These are phyloP conservation scores for Orchestes rusci DNA, from an alignment of 2,888 invertebrate genomes.

Conservation along the genomic window DNA sequence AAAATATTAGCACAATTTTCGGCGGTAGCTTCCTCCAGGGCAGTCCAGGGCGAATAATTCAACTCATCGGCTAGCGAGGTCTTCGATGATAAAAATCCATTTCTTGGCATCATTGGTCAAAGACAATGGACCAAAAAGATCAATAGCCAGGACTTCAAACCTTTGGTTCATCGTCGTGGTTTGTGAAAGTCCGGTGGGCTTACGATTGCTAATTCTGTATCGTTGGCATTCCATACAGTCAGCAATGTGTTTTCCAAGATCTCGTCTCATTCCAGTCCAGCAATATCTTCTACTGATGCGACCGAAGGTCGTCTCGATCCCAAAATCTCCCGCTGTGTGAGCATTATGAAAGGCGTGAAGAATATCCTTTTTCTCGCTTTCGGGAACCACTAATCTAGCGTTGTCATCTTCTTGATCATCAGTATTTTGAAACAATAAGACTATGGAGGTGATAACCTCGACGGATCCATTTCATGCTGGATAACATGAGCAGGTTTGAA, in stretches of 20 bases:
- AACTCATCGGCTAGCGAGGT: too few relatives aligned
- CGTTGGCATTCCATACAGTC: too few relatives aligned
- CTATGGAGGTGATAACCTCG: conserved; percentile 27
- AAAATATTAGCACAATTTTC: conserved; percentile 24
- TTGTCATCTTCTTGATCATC: conserved; percentile 26
- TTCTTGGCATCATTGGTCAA: conserved; percentile 2
- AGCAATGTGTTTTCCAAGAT: conserved; percentile 27
- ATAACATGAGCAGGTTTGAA: conserved; percentile 28
- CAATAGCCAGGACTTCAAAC: conserved; percentile 23
- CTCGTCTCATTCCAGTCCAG: conserved; percentile 23
- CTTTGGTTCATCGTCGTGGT: conserved; percentile 24
- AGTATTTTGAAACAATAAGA: conserved; percentile 25
- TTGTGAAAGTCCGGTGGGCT: conserved; percentile 31
- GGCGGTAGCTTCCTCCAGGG: conserved; percentile 28
- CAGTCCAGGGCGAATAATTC: conserved; percentile 12
- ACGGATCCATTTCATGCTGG: conserved; percentile 23
- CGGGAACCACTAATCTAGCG: conserved; percentile 28
- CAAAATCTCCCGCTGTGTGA: conserved; percentile 28
- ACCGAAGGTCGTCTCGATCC: conserved; percentile 18
- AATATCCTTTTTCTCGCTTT: conserved; percentile 9
- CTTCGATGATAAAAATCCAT: conserved; percentile 20
- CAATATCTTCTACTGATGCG: conserved; percentile 20
- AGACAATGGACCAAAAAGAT: conserved; percentile 27
- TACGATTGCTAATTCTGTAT: conserved; percentile 29
- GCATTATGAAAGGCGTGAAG: conserved; percentile 25